phyloP scores from a whole-genome alignment of 2,113 vertebrate species.

The Axis porcinus region DNA sequence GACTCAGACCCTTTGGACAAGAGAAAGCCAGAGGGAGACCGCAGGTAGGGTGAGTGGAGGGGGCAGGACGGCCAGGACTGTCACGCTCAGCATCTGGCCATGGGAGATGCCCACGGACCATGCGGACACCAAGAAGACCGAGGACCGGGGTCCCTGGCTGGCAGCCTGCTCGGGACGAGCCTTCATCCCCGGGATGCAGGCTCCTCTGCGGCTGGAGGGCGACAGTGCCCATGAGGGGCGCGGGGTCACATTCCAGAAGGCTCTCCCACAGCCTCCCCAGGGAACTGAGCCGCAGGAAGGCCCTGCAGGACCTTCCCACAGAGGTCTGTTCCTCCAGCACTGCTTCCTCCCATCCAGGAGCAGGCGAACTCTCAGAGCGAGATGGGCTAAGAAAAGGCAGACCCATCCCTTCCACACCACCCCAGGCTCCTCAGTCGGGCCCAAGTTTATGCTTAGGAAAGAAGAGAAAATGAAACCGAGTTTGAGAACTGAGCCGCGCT shows the following conservation, averaged over 20 bases:
- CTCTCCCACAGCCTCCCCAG: too few species aligned
- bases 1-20: not conserved
- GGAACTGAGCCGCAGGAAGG: not conserved
- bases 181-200: not conserved
- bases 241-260: not conserved
- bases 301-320: not conserved
- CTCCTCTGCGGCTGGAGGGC: accelerated
- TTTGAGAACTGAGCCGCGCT: not conserved
- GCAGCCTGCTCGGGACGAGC: not conserved
- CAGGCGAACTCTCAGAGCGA: not conserved
- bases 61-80: not conserved
- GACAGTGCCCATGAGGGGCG: accelerated
- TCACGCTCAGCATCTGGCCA: not conserved
- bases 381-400: not conserved
- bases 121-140: accelerated
- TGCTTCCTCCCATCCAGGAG: not conserved
- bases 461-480: not conserved
- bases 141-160: not conserved
- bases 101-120: not conserved
- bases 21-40: not conserved
- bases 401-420: not conserved
- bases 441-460: not conserved
- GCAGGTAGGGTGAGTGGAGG: accelerated
- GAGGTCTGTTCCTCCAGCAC: too few species aligned
- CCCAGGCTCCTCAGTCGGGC: not conserved